Base-by-base conservation (phyloP, 2,113 vertebrate species). In the Oreochromis tanganicae region DNA sequence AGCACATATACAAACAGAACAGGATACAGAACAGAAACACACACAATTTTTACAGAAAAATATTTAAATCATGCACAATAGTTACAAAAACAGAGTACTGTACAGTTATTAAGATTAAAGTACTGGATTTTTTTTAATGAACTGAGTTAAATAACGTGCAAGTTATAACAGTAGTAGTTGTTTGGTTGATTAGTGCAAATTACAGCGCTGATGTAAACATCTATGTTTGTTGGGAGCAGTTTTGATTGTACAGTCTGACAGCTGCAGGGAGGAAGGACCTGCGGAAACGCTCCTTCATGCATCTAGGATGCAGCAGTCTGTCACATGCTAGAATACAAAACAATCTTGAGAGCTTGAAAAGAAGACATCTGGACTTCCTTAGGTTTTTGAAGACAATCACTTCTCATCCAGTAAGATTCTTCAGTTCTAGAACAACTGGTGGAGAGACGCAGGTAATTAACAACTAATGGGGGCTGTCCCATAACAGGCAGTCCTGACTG, bases 241-340 rank as follows among this genome's bases (percentile, higher is more conserved):
- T 61, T 4, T 61, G 14, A 59, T 9, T 32, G 27, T 59, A 59
- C 57, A 9, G 57, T 32, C 57, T 32, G 57, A 59, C 57, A 59
- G 27, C 27, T 32, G 57, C 27, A 59, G 27, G 27, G 57, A 61
- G 14, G 14, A 32, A 32, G 27, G 57, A 61, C 57, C 57, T 61
- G 57, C 0, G 1, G 57, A 61, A 1, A 1, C 0, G 1, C 57
- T 32, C 57, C 57, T 61, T 32, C 27, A 9, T 61, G 1, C 57
- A 61, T 61, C 57, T 9, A 61, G 57, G 27, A 61, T 32, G 8
- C 57, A 32, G 57, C 27, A 61, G 57, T 61, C 14, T 32, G 1
- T 32, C 8, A 61, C 57, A 17, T 61, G 12, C 4, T 46, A 17
- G 5, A 43, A 46, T 27, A 14, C 13, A 27, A 43, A 71, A 71